phyloP scores from a whole-genome alignment of 2,888 invertebrate genomes.

The Boloria euphrosyne region DNA sequence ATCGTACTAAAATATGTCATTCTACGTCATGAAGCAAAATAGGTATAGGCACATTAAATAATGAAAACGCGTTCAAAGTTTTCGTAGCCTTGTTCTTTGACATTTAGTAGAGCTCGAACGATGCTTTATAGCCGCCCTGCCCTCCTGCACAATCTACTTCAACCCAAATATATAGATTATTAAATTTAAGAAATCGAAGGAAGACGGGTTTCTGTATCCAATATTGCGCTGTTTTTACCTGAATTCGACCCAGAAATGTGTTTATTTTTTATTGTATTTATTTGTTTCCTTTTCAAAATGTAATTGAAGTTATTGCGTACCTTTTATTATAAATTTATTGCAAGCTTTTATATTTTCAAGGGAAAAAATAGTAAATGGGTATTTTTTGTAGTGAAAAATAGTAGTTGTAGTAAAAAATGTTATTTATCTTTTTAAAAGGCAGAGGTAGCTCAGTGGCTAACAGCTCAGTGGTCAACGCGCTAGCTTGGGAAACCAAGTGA shows the following conservation, averaged over 20 bases:
- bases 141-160: constrained; percentile 41
- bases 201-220: constrained; percentile 34
- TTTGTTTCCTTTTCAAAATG: constrained; percentile 18
- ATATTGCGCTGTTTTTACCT: constrained; percentile 34
- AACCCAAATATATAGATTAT: constrained; percentile 46
- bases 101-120: constrained; percentile 64
- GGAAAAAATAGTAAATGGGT: neutral
- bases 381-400: neutral
- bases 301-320: constrained; percentile 27
- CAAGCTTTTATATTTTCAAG: constrained; percentile 13
- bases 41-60: constrained; percentile 7
- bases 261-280: constrained; percentile 29
- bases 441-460: too few species aligned
- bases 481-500: too few species aligned
- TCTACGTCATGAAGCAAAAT: too few species aligned
- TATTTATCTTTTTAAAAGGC: too few species aligned
- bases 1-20: too few species aligned
- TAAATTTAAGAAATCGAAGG: constrained; percentile 46
- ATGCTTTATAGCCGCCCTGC: constrained; percentile 59
- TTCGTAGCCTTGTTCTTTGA: constrained; percentile 61
- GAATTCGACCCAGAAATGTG: constrained; percentile 22
- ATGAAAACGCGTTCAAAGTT: constrained; percentile 38
- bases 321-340: constrained; percentile 21
- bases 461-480: too few species aligned
- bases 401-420: too few species aligned